Percentiles rank a stretch among this genome's conserved stretches.
Evolutionary conservation across 2,797 vertebrate genomes (phyloP).

Genomic region (Mormyrops attenuatus): DNA sequence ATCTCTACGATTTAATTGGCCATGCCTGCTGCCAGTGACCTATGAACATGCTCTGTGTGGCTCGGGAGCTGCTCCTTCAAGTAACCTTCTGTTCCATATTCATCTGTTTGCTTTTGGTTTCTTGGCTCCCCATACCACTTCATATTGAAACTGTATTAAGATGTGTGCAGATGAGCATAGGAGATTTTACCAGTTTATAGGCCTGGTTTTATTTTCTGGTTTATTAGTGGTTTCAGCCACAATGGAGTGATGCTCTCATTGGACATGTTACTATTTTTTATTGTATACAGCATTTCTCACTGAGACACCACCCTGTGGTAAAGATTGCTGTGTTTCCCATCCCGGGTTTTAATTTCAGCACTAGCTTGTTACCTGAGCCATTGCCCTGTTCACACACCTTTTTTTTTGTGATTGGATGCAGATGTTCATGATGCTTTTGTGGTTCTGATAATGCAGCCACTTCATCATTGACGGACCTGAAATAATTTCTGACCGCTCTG

Average conservation of each 20-base stretch:
- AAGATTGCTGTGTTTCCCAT: not conserved
- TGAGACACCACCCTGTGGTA: not conserved
- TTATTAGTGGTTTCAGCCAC: not conserved
- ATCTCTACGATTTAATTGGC: not conserved
- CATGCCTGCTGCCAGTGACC: not conserved
- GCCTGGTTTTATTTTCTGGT: not conserved
- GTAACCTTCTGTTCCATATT: not conserved
- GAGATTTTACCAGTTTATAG: not conserved
- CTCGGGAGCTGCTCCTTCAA: not conserved
- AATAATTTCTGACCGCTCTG: not conserved
- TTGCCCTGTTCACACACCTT: not conserved
- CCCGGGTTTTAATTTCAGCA: not conserved
- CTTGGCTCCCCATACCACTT: not conserved
- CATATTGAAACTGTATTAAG: not conserved
- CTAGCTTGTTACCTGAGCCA: not conserved
- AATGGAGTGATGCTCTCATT: not conserved
- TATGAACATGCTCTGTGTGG: not conserved
- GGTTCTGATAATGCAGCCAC: not conserved
- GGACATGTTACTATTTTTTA: not conserved
- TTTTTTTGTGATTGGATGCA: not conserved
- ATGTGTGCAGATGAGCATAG: not conserved
- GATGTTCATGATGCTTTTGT: not conserved
- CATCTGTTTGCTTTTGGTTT: not conserved
- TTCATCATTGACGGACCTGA: slow-evolving; percentile 22
- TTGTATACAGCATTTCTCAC: not conserved